Evolutionary conservation across 2,113 vertebrate species (phyloP).

Genomic region (Triplophysa siluroides): DNA sequence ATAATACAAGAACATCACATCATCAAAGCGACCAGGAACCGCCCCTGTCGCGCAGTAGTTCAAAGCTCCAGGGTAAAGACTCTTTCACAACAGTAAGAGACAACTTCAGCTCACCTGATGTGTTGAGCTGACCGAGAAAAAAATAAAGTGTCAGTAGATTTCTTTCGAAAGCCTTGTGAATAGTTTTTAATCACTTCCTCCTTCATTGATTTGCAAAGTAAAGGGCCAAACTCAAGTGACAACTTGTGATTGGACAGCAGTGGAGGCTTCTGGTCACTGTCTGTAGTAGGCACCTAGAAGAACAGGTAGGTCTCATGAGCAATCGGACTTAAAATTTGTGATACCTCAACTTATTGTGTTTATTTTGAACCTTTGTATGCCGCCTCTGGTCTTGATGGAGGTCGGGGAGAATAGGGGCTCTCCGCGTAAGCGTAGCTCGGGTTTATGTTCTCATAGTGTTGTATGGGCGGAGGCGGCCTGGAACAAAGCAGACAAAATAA

Average conservation of each 20-base stretch:
- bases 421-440: conserved; percentile 65
- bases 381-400: conserved; percentile 70
- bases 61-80: conserved; percentile 21
- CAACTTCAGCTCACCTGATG: background rate
- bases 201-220: conserved; percentile 37
- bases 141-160: conserved; percentile 33
- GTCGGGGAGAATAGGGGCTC: conserved; percentile 60
- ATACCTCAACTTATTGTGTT: background rate
- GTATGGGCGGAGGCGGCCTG: conserved; percentile 70
- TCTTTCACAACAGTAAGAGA: conserved; percentile 11
- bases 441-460: conserved; percentile 75
- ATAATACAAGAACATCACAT: background rate
- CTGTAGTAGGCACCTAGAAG: conserved; percentile 76
- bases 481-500: conserved; percentile 2
- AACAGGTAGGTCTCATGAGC: background rate
- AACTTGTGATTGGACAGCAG: conserved; percentile 55
- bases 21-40: conserved; percentile 14
- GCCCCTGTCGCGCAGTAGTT: conserved; percentile 20
- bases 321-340: background rate
- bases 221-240: conserved; percentile 50
- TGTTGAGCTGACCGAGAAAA: background rate
- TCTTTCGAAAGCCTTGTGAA: background rate
- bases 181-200: conserved; percentile 9
- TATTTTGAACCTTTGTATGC: conserved; percentile 69
- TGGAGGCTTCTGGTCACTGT: conserved; percentile 72